phyloP scores from a whole-genome alignment of 2,888 invertebrate species.

The Euplagia quadripunctaria region DNA sequence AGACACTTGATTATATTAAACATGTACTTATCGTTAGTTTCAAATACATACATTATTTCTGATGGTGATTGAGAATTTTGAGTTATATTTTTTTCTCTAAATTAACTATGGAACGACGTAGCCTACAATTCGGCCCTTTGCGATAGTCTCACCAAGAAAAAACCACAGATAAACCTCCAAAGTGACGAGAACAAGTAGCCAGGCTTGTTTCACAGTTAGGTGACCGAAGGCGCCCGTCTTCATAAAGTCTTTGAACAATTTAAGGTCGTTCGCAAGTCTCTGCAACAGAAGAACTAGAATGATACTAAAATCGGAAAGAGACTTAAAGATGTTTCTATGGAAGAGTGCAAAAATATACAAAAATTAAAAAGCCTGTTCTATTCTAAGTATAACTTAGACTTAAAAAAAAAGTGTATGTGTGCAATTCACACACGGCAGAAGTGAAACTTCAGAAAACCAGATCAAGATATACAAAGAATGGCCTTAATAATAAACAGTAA shows the following conservation, averaged over 20 bases:
- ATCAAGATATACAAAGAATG: too few species aligned
- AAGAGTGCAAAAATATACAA: not conserved
- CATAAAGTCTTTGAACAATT: conserved; percentile 62
- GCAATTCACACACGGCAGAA: too few species aligned
- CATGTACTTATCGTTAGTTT: not conserved
- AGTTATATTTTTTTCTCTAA: not conserved
- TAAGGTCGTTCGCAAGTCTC: conserved; percentile 65
- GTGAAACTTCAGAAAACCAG: too few species aligned
- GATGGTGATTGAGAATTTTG: not conserved
- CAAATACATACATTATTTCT: not conserved
- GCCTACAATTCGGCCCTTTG: conserved; percentile 76
- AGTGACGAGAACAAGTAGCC: conserved; percentile 71
- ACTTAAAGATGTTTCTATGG: not conserved
- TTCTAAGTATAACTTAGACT: not conserved
- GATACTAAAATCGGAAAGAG: too few species aligned
- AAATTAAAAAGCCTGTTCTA: not conserved
- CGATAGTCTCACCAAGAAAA: conserved; percentile 77
- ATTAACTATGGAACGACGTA: conserved; percentile 52
- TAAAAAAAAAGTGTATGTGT: too few species aligned
- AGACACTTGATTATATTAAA: not conserved
- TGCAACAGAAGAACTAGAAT: conserved; percentile 49
- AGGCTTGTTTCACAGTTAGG: conserved; percentile 74
- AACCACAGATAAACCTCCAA: conserved; percentile 75
- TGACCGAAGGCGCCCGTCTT: conserved; percentile 60
- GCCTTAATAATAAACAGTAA: too few species aligned